Percentiles rank a stretch among this genome's conserved stretches.
phyloP scores from a whole-genome alignment of 2,797 vertebrate genomes.

The Malurus splendens region DNA sequence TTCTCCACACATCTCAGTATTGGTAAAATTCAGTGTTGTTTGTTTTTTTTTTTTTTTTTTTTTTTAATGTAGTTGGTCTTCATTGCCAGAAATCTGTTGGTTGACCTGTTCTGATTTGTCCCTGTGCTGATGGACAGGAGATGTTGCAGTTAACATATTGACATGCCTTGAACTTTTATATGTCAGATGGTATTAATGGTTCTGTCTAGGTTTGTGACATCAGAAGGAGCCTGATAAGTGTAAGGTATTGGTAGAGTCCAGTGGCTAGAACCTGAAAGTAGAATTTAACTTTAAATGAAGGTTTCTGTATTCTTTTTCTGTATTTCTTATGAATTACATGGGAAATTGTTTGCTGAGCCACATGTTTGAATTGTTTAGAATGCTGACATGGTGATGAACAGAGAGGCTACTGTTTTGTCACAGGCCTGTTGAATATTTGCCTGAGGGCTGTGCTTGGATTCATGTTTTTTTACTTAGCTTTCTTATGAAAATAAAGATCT shows the following conservation, averaged over 20 bases:
- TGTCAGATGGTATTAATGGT: neutral
- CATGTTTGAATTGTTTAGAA: neutral
- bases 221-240: neutral
- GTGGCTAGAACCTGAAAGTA: neutral
- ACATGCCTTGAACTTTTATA: neutral
- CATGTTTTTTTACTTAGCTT: neutral
- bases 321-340: neutral
- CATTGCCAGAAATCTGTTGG: neutral
- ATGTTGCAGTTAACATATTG: neutral
- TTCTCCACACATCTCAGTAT: neutral
- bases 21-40: neutral
- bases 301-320: neutral
- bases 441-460: neutral
- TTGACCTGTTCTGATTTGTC: neutral
- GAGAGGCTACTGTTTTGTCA: neutral
- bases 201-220: neutral
- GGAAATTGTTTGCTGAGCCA: neutral
- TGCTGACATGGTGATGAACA: neutral
- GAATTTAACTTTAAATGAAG: neutral
- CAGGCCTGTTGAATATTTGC: neutral
- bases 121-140: neutral
- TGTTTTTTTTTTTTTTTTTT: neutral
- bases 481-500: neutral
- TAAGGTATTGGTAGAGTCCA: neutral
- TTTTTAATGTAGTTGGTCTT: neutral